A percentile compares a stretch with the other conserved stretches of the same genome.
These are phyloP conservation scores for Neotoma lepida DNA, from an alignment of 2,113 vertebrate species.

Conservation along the genomic window DNA sequence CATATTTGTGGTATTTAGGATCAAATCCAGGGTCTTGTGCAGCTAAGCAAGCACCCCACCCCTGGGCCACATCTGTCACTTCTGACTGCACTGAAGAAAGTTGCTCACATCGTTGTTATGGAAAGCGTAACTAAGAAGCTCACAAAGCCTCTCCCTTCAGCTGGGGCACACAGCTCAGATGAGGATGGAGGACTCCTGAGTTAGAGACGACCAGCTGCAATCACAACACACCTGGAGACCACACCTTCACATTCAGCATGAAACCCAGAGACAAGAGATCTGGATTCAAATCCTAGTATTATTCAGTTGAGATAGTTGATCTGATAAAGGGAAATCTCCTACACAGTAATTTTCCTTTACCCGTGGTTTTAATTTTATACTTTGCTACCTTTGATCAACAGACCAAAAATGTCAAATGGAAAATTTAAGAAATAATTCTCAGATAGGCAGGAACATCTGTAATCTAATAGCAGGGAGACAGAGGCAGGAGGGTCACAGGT, in stretches of 20 bases:
- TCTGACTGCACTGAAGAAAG: slow-evolving; percentile 19
- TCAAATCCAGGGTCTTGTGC: background rate
- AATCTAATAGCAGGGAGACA: background rate
- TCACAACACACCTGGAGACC: background rate
- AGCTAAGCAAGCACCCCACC: background rate
- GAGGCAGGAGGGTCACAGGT: background rate
- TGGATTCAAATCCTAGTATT: background rate
- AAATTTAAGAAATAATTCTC: background rate
- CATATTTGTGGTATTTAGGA: background rate
- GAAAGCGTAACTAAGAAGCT: background rate
- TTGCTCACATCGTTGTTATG: background rate
- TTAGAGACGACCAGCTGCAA: background rate
- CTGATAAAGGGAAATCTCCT: slow-evolving; percentile 8
- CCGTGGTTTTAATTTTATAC: background rate
- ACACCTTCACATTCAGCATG: background rate
- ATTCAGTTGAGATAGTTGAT: background rate
- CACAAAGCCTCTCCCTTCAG: background rate
- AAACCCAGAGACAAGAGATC: background rate
- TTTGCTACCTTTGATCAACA: background rate
- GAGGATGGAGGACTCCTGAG: background rate
- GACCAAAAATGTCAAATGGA: background rate
- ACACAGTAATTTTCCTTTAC: background rate
- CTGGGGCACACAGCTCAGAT: background rate
- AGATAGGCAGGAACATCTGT: background rate
- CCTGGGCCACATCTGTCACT: background rate